phyloP scores from a whole-genome alignment of 2,888 invertebrate genomes.

The Athalia cordata region DNA sequence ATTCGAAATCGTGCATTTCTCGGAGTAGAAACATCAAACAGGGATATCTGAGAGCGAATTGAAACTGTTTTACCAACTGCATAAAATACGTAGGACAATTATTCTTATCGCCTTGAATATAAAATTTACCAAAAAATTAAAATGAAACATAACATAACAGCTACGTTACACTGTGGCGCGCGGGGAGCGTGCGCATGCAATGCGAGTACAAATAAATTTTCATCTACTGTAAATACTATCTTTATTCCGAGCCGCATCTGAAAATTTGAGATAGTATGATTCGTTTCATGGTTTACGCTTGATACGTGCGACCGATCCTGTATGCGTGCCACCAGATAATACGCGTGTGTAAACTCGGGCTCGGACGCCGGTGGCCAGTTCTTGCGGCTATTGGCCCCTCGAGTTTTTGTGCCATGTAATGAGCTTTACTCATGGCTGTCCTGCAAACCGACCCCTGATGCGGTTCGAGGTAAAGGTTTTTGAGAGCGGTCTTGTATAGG shows the following conservation, averaged over 20 bases:
- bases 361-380: slow-evolving; percentile 26
- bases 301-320: slow-evolving; percentile 26
- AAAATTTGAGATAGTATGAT: slow-evolving; percentile 32
- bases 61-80: too few relatives aligned
- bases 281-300: slow-evolving; percentile 29
- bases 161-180: too few relatives aligned
- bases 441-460: slow-evolving; percentile 14
- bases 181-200: neutral
- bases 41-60: too few relatives aligned
- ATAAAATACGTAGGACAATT: too few relatives aligned
- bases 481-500: slow-evolving; percentile 5
- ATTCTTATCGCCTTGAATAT: too few relatives aligned
- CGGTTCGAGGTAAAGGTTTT: neutral
- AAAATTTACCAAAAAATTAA: too few relatives aligned
- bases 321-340: slow-evolving; percentile 32
- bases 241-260: neutral
- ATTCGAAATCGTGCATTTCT: too few relatives aligned
- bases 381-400: slow-evolving; percentile 14
- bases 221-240: neutral
- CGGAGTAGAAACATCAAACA: too few relatives aligned
- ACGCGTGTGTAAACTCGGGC: slow-evolving; percentile 37
- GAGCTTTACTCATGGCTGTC: slow-evolving; percentile 28
- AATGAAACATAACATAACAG: too few relatives aligned
- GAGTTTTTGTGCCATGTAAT: slow-evolving; percentile 36
- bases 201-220: neutral